Evolutionary conservation across 2,797 vertebrate genomes (phyloP), one percentile per base, ranked within the genome.

Genomic region (Carapus acus): DNA sequence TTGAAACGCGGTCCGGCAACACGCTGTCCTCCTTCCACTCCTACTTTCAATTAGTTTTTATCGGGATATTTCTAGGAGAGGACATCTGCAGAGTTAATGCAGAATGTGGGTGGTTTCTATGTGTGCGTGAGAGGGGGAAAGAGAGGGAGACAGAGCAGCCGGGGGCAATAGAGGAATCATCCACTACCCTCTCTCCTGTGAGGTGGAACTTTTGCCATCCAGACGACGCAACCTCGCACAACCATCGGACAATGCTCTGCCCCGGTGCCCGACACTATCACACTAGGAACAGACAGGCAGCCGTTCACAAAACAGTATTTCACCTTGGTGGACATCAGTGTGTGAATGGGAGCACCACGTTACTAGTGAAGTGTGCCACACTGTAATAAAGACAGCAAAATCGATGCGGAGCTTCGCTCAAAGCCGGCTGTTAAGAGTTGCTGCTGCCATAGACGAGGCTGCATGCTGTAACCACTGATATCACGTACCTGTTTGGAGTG

Each of bases 11-110:
- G 66, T 60, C 74, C 60, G 22, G 47, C 38, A 17, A 45, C 57
- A 52, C 24, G 39, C 54, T 14, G 24, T 45, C 29, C 36, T 43
- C 58, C 21, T 27, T 27, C 24, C 24, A 13, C 17, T 46, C 47
- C 40, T 54, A 8, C 49, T 59, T 58, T 39, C 21, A 50, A 56
- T 43, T 60, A 37, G 49, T 65, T n/a, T 31, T 42, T 49, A 48
- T 70, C 58, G 57, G 58, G 63, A 75, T 76, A 57, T 78, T 72
- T 81, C 47, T 74, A 45, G 51, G 58, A 67, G 57, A 65, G 65
- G 73, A 74, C 65, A 78, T 77, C 78, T 81, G 81, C 81, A 80
- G 67, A 74, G 73, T 65, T 74, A 76, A 71, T 60, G 78, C 72
- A 77, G 76, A 4, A 9, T 27, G 24, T 27, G 24, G 4, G 24